Percentiles rank a stretch among this genome's conserved stretches.
Conservation (phyloP, 92 coral and sea anemone genomes). For the Micromussa lordhowensis region DNA sequence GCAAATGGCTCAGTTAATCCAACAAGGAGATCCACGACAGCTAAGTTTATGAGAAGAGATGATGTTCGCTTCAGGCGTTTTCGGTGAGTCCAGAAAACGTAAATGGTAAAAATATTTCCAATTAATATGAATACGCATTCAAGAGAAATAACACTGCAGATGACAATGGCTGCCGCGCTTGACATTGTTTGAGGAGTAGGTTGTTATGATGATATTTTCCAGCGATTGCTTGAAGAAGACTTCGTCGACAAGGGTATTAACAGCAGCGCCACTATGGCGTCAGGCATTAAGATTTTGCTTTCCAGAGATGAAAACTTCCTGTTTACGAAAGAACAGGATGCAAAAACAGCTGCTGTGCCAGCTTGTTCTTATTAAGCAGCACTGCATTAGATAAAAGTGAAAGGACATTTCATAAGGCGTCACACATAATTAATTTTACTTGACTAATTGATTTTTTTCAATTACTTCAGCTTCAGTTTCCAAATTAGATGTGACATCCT, state of each 20-base stretch:
- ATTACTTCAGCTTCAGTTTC: too few relatives aligned
- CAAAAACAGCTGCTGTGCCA: too few relatives aligned
- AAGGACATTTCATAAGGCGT: too few relatives aligned
- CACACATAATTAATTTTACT: too few relatives aligned
- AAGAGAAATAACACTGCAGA: neutral
- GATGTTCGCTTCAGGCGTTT: constrained; percentile 11
- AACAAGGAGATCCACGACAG: constrained; percentile 22
- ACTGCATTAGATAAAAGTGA: too few relatives aligned
- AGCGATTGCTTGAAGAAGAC: neutral
- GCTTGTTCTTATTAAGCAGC: too few relatives aligned
- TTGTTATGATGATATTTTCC: neutral
- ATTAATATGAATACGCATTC: constrained; percentile 8
- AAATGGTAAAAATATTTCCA: constrained; percentile 33
- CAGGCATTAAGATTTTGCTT: too few relatives aligned
- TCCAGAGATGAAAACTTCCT: too few relatives aligned
- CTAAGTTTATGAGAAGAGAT: constrained; percentile 12
- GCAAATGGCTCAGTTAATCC: neutral
- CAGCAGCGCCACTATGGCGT: too few relatives aligned
- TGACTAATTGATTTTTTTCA: too few relatives aligned
- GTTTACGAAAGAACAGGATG: too few relatives aligned
- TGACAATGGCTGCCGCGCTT: neutral
- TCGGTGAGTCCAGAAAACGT: constrained; percentile 33
- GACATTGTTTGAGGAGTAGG: neutral
- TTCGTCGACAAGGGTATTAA: neutral
- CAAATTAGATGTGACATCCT: too few relatives aligned